Evolutionary conservation across 1,140 invertebrate species (phyloP).

Genomic region (Heliconius hewitsoni): DNA sequence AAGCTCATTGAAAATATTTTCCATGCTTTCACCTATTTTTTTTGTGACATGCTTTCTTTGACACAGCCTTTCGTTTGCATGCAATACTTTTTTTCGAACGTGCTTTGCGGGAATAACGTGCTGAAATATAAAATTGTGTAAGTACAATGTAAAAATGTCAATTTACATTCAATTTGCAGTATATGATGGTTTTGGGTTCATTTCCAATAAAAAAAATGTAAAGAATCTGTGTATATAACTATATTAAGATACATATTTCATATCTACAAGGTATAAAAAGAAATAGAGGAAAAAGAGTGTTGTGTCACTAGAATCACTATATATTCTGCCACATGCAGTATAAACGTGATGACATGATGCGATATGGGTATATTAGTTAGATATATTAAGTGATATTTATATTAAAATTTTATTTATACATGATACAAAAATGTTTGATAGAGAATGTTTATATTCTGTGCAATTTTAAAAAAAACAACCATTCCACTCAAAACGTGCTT

Average conservation of each 20-base stretch:
- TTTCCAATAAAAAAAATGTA: too few species aligned
- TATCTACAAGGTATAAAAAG: too few species aligned
- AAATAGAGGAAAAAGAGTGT: too few species aligned
- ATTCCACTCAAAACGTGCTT: background rate
- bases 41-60: conserved; percentile 71
- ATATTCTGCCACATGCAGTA: too few species aligned
- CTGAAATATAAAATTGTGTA: conserved; percentile 54
- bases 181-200: too few species aligned
- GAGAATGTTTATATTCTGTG: background rate
- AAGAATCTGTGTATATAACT: too few species aligned
- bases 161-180: background rate
- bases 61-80: conserved; percentile 68
- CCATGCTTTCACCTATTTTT: conserved; percentile 44
- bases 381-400: too few species aligned
- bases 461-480: background rate
- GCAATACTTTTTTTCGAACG: conserved; percentile 77
- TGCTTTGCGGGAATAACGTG: conserved; percentile 68
- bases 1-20: background rate
- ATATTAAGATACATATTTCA: too few species aligned
- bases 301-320: too few species aligned
- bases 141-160: background rate
- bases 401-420: too few species aligned
- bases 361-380: too few species aligned
- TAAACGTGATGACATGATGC: too few species aligned
- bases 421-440: background rate